A percentile compares a stretch with the other conserved stretches of the same genome.
These are phyloP conservation scores for Pogonocichla stellata DNA, from an alignment of 2,113 vertebrate genomes.

Conservation along the genomic window DNA sequence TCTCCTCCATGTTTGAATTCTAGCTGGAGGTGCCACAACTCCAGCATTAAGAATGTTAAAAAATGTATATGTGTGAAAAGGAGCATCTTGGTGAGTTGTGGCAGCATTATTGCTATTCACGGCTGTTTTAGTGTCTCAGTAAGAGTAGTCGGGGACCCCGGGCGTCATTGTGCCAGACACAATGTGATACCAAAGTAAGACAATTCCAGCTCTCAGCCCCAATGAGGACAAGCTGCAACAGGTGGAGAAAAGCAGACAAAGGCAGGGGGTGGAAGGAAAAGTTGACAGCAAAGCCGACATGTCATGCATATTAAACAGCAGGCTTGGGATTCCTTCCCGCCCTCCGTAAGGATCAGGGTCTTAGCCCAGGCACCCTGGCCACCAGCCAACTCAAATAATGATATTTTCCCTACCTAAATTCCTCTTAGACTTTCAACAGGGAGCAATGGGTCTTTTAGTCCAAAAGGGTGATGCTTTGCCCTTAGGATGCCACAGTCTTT, in stretches of 20 bases:
- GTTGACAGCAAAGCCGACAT: conserved; percentile 20
- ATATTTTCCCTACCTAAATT: conserved; percentile 40
- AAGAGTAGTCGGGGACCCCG: neutral
- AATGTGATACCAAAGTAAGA: neutral
- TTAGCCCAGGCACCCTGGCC: neutral
- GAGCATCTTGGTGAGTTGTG: neutral
- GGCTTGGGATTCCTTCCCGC: neutral
- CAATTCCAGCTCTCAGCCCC: neutral
- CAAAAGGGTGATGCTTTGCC: neutral
- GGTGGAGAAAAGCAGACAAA: conserved; percentile 33
- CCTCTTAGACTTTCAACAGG: neutral
- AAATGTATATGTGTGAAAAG: neutral
- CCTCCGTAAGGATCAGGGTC: neutral
- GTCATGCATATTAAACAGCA: conserved; percentile 52
- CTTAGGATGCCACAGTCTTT: neutral
- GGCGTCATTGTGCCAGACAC: neutral
- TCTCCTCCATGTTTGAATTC: neutral
- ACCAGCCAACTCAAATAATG: conserved; percentile 19
- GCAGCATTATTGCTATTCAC: neutral
- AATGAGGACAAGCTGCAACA: conserved; percentile 41
- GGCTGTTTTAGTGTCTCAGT: neutral
- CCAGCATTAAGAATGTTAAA: neutral
- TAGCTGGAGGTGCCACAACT: neutral
- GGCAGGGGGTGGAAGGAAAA: conserved; percentile 27
- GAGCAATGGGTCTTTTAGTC: neutral